Conservation (phyloP, 2,888 invertebrate genomes). For the Eurytoma adleriae region DNA sequence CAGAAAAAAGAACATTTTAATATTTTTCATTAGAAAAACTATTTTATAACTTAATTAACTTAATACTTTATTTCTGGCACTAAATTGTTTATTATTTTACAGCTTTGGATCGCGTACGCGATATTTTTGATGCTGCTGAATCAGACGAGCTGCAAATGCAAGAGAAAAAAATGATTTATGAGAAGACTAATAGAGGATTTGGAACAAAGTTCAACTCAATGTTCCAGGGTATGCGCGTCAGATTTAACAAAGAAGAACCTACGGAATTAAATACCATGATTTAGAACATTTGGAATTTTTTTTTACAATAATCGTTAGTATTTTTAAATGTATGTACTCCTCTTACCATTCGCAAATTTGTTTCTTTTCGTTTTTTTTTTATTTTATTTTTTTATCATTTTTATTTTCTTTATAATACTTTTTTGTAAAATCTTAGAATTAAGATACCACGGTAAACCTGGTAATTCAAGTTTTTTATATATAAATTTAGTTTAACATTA, state of each 20-base stretch:
- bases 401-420: slow-evolving; percentile 34
- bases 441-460: slow-evolving; percentile 4
- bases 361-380: slow-evolving; percentile 12
- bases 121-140: slow-evolving; percentile 79
- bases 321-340: background rate
- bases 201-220: slow-evolving; percentile 67
- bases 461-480: slow-evolving; percentile 37
- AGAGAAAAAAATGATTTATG: slow-evolving; percentile 57
- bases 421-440: slow-evolving; percentile 40
- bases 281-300: slow-evolving; percentile 37
- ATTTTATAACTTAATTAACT: background rate
- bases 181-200: slow-evolving; percentile 61
- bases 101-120: slow-evolving; percentile 84
- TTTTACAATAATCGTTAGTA: background rate
- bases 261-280: slow-evolving; percentile 54
- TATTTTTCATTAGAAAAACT: background rate
- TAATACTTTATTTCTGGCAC: too few species aligned
- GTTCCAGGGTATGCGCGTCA: slow-evolving; percentile 66
- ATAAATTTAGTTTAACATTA: slow-evolving; percentile 9
- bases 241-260: slow-evolving; percentile 61
- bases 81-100: slow-evolving; percentile 47
- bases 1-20: background rate
- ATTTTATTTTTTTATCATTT: slow-evolving; percentile 24
- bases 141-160: slow-evolving; percentile 72
- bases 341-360: background rate